Conservation (phyloP, 1,140 invertebrate species). For the Papilio helenus region DNA sequence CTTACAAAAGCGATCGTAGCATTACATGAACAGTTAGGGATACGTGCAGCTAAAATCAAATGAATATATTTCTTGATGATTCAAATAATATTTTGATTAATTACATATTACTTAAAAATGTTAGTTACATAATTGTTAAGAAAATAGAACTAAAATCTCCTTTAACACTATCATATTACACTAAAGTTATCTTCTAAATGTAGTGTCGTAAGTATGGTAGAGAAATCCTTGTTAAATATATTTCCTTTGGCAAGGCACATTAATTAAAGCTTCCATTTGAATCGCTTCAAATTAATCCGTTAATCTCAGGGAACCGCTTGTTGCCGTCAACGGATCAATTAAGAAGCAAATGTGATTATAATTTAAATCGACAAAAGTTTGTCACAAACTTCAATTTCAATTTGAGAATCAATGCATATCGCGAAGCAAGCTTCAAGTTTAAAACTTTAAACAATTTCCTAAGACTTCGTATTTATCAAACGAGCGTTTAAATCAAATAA, state of each 20-base stretch:
- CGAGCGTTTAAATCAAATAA: conserved; percentile 46
- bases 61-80: background rate
- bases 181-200: background rate
- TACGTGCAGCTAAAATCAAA: background rate
- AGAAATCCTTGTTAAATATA: background rate
- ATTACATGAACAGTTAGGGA: background rate
- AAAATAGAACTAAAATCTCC: too few species aligned
- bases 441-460: conserved; percentile 8
- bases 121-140: too few species aligned
- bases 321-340: conserved; percentile 35
- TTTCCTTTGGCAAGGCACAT: background rate
- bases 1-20: background rate
- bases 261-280: conserved; percentile 23
- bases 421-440: background rate
- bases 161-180: background rate
- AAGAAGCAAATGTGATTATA: conserved; percentile 58
- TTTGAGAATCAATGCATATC: background rate
- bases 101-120: too few species aligned
- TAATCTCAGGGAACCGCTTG: conserved; percentile 46
- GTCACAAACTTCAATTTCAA: background rate
- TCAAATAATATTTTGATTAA: too few species aligned
- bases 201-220: background rate
- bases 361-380: conserved; percentile 45
- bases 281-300: conserved; percentile 55
- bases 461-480: background rate